These are phyloP conservation scores for Eueides isabella DNA, from an alignment of 1,140 invertebrate genomes.

Conservation along the genomic window DNA sequence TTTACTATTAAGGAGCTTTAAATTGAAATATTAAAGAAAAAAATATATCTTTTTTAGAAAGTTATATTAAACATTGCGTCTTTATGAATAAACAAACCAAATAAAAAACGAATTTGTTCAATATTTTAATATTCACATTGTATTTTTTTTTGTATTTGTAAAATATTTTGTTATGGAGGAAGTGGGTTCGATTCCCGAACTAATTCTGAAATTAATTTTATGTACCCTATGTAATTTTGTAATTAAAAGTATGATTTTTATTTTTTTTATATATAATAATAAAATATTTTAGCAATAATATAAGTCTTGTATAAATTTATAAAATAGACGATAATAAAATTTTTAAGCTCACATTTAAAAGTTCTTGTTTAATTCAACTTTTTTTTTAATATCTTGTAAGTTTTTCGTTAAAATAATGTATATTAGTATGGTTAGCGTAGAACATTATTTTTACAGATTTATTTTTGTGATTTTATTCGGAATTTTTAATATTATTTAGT, in stretches of 20 bases:
- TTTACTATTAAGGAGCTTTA: constrained; percentile 11
- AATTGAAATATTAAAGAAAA: neutral
- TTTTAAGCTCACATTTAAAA: neutral
- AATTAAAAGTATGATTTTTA: too few species aligned
- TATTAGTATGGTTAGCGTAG: too few species aligned
- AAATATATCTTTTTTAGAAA: neutral
- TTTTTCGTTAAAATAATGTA: too few species aligned
- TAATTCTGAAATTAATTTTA: neutral
- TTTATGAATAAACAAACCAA: neutral
- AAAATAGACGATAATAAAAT: neutral
- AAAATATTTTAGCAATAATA: neutral
- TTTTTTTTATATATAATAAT: neutral
- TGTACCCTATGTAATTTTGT: neutral
- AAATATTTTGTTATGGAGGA: neutral
- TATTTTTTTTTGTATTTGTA: neutral
- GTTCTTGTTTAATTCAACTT: neutral
- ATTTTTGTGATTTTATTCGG: too few species aligned
- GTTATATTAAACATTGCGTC: neutral
- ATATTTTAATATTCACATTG: neutral
- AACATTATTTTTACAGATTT: too few species aligned
- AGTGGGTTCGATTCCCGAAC: neutral
- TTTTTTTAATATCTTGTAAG: neutral
- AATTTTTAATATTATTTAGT: too few species aligned
- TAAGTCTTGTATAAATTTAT: neutral
- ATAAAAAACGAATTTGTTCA: neutral